Evolutionary conservation across 2,888 invertebrate genomes (phyloP).

Genomic region (Phorcus lineatus): DNA sequence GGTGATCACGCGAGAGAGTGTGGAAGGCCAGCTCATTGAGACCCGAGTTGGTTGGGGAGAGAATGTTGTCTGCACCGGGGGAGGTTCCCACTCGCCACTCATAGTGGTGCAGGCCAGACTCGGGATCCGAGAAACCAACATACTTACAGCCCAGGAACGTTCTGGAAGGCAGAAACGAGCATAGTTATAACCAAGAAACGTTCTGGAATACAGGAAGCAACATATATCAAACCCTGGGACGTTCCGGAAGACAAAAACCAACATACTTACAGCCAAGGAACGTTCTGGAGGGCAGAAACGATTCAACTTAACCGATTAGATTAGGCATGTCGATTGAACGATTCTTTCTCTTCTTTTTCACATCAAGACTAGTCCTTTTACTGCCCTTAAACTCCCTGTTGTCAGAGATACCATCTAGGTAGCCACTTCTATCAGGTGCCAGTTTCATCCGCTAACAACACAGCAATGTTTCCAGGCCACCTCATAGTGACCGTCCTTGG

Average conservation of each 20-base stretch:
- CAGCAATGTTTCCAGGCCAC: not conserved
- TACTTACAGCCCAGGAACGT: slow-evolving; percentile 46
- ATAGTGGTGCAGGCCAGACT: slow-evolving; percentile 50
- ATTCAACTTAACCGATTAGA: no score
- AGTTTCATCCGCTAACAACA: not conserved
- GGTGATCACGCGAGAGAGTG: slow-evolving; percentile 11
- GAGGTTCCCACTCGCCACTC: slow-evolving; percentile 53
- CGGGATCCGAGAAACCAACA: slow-evolving; percentile 53
- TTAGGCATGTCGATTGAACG: no score
- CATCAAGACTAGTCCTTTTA: no score
- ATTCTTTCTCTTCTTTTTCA: no score
- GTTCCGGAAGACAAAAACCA: slow-evolving; percentile 30
- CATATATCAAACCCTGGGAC: no score
- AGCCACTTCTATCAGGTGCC: not conserved
- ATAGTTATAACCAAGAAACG: no score
- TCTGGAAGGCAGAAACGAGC: slow-evolving; percentile 29
- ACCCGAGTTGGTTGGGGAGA: slow-evolving; percentile 34
- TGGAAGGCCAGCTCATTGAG: slow-evolving; percentile 27
- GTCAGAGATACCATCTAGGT: no score
- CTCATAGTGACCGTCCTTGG: no score
- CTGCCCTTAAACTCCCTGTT: no score
- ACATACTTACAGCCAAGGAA: slow-evolving; percentile 37
- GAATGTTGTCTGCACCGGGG: slow-evolving; percentile 42
- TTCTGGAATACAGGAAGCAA: no score
- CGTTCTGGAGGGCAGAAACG: not conserved